Conservation (phyloP, 2,113 vertebrate genomes). For the Oryzias javanicus region DNA sequence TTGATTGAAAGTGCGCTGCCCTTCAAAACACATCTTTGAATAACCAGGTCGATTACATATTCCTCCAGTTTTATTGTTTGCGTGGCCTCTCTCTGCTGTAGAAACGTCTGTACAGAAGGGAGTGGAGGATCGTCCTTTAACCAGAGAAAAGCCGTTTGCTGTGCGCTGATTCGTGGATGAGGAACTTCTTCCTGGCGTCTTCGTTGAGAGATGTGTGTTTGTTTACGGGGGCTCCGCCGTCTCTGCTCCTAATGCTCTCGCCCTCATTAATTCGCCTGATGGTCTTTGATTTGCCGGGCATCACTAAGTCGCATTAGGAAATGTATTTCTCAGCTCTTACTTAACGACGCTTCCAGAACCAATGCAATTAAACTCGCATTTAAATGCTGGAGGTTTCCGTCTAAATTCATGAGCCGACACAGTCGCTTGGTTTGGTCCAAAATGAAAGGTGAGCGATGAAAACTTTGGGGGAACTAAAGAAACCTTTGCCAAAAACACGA, state of each 20-base stretch:
- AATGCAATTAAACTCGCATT: slow-evolving; percentile 75
- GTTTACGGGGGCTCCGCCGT: slow-evolving; percentile 61
- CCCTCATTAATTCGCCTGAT: slow-evolving; percentile 77
- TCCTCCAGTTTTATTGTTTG: slow-evolving; percentile 48
- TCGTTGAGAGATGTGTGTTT: slow-evolving; percentile 70
- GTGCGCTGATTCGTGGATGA: neutral
- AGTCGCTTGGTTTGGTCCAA: slow-evolving; percentile 53
- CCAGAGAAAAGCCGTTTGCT: slow-evolving; percentile 37
- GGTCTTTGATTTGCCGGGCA: slow-evolving; percentile 76
- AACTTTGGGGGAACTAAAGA: slow-evolving; percentile 22
- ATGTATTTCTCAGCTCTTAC: slow-evolving; percentile 73
- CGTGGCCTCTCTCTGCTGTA: slow-evolving; percentile 28
- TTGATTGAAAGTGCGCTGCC: slow-evolving; percentile 66
- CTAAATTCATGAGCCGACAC: slow-evolving; percentile 52
- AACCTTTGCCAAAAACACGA: slow-evolving; percentile 1
- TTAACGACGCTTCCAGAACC: slow-evolving; percentile 73
- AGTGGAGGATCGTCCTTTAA: slow-evolving; percentile 54
- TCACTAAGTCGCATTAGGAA: slow-evolving; percentile 78
- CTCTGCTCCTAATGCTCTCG: slow-evolving; percentile 67
- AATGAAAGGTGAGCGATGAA: slow-evolving; percentile 40
- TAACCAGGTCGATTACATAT: slow-evolving; percentile 67
- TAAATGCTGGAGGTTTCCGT: slow-evolving; percentile 58
- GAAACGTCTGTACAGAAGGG: slow-evolving; percentile 50
- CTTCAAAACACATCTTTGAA: slow-evolving; percentile 62
- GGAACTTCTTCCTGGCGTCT: slow-evolving; percentile 38